Evolutionary conservation across 2,888 invertebrate genomes (phyloP).

Genomic region (Morinoia aosen): DNA sequence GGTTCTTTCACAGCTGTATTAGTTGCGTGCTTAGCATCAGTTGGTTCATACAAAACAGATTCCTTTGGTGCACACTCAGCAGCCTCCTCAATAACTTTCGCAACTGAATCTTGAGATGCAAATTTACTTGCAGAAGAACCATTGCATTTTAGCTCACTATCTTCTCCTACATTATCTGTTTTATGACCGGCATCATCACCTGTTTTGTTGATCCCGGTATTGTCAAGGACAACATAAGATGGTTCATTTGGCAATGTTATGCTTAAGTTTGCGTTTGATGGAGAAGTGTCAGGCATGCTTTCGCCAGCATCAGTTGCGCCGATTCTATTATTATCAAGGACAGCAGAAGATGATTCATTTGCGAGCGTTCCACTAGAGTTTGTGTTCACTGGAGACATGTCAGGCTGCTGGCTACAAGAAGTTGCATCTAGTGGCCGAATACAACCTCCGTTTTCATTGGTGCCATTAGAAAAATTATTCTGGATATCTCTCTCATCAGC

Average conservation of each 20-base stretch:
- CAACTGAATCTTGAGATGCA: not conserved
- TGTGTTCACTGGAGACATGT: too few relatives aligned
- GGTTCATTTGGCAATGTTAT: too few relatives aligned
- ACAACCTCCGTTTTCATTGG: not conserved
- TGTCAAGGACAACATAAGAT: too few relatives aligned
- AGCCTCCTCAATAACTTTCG: not conserved
- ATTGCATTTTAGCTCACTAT: not conserved
- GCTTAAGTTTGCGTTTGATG: too few relatives aligned
- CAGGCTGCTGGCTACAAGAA: not conserved
- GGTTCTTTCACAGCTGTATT: not conserved
- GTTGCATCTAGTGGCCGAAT: not conserved
- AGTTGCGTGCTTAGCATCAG: not conserved
- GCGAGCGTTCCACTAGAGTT: too few relatives aligned
- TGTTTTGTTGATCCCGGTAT: too few relatives aligned
- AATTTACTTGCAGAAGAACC: not conserved
- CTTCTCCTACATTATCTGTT: not conserved
- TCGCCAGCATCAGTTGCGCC: not conserved
- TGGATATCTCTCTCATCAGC: not conserved
- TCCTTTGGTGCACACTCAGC: not conserved
- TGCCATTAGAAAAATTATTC: not conserved
- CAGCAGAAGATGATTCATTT: not conserved
- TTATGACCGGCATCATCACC: too few relatives aligned
- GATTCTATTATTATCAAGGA: not conserved
- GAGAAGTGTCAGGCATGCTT: too few relatives aligned
- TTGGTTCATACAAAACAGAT: not conserved